These are phyloP conservation scores for Thunnus thynnus DNA, from an alignment of 2,113 vertebrate genomes.

Conservation along the genomic window DNA sequence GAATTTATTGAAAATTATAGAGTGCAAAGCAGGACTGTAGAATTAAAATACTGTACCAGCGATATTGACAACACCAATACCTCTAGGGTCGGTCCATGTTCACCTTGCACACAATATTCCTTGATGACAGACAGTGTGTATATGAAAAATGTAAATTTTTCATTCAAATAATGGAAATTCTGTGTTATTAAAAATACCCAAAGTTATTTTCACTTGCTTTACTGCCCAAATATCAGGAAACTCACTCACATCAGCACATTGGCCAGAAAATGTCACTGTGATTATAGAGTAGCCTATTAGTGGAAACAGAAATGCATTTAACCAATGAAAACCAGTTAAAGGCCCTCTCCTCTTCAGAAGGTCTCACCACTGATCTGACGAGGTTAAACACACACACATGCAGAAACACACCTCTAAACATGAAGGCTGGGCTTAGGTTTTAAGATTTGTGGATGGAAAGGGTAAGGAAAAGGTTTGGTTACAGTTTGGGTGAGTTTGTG, in stretches of 20 bases:
- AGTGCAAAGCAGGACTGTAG: too few relatives aligned
- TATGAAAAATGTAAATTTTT: too few relatives aligned
- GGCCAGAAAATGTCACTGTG: neutral
- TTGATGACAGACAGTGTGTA: too few relatives aligned
- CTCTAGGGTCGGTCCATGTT: too few relatives aligned
- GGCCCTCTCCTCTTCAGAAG: neutral
- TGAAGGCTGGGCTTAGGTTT: neutral
- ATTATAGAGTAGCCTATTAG: neutral
- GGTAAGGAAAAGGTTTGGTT: conserved; percentile 6
- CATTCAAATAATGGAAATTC: too few relatives aligned
- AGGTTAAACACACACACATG: neutral
- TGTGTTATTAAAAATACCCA: too few relatives aligned
- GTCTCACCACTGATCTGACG: neutral
- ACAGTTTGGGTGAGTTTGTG: neutral
- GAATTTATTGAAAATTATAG: neutral
- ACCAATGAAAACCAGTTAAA: neutral
- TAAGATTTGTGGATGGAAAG: neutral
- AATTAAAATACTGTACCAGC: neutral
- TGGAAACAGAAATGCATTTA: neutral
- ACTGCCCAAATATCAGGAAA: neutral
- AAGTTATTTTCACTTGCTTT: too few relatives aligned
- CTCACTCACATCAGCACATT: neutral
- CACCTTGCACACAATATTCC: too few relatives aligned
- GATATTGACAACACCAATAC: neutral
- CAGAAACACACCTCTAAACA: neutral